A percentile compares a stretch with the other conserved stretches of the same genome.
Conservation (phyloP, 92 coral and sea anemone genomes). For the Blastomussa wellsi region DNA sequence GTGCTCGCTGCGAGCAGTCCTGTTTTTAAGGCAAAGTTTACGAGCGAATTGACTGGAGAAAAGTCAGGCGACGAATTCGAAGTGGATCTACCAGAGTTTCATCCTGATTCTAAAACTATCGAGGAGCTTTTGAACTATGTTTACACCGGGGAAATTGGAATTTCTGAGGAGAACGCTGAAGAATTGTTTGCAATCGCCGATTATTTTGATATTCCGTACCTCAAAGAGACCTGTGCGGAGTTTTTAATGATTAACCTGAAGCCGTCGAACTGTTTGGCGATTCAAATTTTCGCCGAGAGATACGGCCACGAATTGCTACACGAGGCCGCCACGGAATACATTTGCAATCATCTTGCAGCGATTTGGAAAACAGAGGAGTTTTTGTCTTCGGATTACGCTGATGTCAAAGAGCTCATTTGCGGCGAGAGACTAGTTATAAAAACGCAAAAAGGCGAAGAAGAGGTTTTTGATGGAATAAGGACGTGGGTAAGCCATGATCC, state of each 20-base stretch:
- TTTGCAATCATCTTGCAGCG: constrained; percentile 25
- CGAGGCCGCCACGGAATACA: constrained; percentile 38
- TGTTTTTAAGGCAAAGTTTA: constrained; percentile 23
- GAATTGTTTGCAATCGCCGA: constrained; percentile 19
- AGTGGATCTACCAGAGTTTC: constrained; percentile 17
- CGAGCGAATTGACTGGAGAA: constrained; percentile 22
- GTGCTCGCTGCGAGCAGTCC: constrained; percentile 33
- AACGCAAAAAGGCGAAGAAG: constrained; percentile 45
- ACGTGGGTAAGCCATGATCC: constrained; percentile 21
- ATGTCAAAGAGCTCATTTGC: constrained; percentile 25
- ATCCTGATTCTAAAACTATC: neutral
- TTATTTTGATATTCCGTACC: constrained; percentile 23
- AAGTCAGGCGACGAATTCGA: constrained; percentile 4
- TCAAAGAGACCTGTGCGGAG: constrained; percentile 39
- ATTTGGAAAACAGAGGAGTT: constrained; percentile 38
- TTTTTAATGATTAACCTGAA: constrained; percentile 21
- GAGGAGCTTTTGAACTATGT: constrained; percentile 32
- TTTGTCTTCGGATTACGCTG: constrained; percentile 3
- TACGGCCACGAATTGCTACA: constrained; percentile 10
- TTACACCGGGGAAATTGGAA: constrained; percentile 39
- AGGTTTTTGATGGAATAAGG: constrained; percentile 30
- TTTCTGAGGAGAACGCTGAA: constrained; percentile 17
- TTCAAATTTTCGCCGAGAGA: constrained; percentile 30
- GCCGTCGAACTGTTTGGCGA: constrained; percentile 36
- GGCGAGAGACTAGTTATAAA: constrained; percentile 27